A percentile compares a stretch with the other conserved stretches of the same genome.
phyloP scores from a whole-genome alignment of 2,797 vertebrate species.

The Margarornis squamiger region DNA sequence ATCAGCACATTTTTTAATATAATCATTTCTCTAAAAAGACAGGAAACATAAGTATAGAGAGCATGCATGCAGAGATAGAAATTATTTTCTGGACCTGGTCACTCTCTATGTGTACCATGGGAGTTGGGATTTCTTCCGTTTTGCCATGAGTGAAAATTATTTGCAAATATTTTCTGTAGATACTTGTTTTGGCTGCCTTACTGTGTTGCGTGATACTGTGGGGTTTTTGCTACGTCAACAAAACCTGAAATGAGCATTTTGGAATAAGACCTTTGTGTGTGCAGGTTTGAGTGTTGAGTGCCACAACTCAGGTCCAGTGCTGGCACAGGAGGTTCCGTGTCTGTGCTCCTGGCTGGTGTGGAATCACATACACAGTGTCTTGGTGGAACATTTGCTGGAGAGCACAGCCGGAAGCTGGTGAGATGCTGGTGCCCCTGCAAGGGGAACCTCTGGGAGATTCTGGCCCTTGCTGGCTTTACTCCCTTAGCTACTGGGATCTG shows the following conservation, averaged over 20 bases:
- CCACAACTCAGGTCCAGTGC: fast-evolving
- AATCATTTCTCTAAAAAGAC: not conserved
- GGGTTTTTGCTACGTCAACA: not conserved
- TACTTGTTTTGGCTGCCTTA: not conserved
- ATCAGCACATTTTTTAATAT: not conserved
- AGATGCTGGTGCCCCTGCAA: not conserved
- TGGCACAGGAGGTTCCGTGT: fast-evolving
- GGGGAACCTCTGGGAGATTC: fast-evolving
- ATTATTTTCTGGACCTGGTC: not conserved
- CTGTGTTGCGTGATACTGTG: fast-evolving
- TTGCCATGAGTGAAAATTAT: not conserved
- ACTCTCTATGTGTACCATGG: not conserved
- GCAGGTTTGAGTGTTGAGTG: not conserved
- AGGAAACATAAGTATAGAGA: not conserved
- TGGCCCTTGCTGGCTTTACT: not conserved
- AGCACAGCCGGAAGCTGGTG: not conserved
- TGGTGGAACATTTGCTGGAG: fast-evolving
- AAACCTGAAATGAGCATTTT: not conserved
- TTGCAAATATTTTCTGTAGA: not conserved
- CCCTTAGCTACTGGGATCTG: not conserved
- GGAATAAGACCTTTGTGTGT: not conserved
- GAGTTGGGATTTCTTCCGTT: not conserved
- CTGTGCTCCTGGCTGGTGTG: not conserved
- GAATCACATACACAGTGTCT: fast-evolving
- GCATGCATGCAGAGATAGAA: not conserved